A percentile compares a stretch with the other conserved stretches of the same genome.
Evolutionary conservation across 2,113 vertebrate species (phyloP).

Genomic region (Cyphomyrus discorhynchus): DNA sequence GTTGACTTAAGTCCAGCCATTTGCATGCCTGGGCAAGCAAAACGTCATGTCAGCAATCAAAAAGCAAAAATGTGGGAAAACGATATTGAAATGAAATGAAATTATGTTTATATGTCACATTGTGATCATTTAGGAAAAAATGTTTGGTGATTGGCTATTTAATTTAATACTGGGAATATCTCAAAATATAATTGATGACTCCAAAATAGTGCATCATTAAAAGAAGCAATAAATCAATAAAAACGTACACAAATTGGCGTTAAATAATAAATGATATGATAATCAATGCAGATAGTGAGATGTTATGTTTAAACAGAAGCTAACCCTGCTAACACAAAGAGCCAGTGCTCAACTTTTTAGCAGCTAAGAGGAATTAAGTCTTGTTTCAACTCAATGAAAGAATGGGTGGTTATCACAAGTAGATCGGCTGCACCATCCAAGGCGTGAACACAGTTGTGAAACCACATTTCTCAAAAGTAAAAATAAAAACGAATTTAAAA

Average conservation of each 20-base stretch:
- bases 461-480: conserved; percentile 16
- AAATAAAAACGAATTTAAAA: conserved; percentile 10
- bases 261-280: background rate
- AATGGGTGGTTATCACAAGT: conserved; percentile 7
- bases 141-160: background rate
- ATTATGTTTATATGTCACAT: background rate
- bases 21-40: background rate
- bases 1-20: background rate
- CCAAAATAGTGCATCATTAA: background rate
- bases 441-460: conserved; percentile 25
- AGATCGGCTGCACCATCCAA: conserved; percentile 11
- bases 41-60: background rate
- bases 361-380: background rate
- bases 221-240: background rate
- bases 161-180: background rate
- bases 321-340: conserved; percentile 77
- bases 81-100: background rate
- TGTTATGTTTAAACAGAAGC: conserved; percentile 60
- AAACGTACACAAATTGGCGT: background rate
- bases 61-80: background rate
- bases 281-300: conserved; percentile 18
- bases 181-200: background rate
- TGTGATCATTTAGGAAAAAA: background rate
- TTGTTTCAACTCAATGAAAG: background rate
- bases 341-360: background rate